Conservation (phyloP, 2,888 invertebrate genomes). For the Ornithoptera alexandrae region DNA sequence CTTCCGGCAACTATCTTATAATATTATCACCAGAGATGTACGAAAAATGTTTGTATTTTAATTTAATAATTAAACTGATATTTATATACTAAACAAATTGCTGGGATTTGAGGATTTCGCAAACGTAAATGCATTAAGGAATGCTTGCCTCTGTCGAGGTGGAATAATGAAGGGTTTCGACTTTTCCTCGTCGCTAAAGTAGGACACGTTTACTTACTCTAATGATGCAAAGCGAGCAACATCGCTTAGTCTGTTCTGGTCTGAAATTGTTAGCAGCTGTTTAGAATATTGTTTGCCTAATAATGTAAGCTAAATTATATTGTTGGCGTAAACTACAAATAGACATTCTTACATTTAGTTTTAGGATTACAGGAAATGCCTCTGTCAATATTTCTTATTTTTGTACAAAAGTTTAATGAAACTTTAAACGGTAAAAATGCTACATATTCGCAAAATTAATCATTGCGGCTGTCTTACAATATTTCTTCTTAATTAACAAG, state of each 20-base stretch:
- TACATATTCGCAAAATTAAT: conserved; percentile 7
- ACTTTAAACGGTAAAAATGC: background rate
- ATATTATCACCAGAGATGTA: no score
- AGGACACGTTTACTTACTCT: conserved; percentile 29
- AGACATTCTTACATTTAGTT: background rate
- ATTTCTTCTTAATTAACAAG: conserved; percentile 41
- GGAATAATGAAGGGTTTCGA: conserved; percentile 30
- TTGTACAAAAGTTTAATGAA: background rate
- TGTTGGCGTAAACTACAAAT: background rate
- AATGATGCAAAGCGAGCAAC: conserved; percentile 29
- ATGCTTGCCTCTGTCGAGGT: conserved; percentile 8
- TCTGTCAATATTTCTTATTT: background rate
- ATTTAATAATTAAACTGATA: no score
- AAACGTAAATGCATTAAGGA: conserved; percentile 20
- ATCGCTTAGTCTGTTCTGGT: conserved; percentile 10
- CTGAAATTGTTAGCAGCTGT: conserved; percentile 21
- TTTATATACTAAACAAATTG: no score
- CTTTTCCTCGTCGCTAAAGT: conserved; percentile 28
- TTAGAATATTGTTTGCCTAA: conserved; percentile 7
- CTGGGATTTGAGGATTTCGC: background rate
- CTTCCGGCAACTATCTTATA: no score
- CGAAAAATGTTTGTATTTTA: no score
- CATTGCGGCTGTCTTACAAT: conserved; percentile 34
- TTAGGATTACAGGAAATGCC: background rate
- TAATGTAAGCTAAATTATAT: background rate